Conservation (phyloP, 2,113 vertebrate genomes). For the Burhinus bistriatus region DNA sequence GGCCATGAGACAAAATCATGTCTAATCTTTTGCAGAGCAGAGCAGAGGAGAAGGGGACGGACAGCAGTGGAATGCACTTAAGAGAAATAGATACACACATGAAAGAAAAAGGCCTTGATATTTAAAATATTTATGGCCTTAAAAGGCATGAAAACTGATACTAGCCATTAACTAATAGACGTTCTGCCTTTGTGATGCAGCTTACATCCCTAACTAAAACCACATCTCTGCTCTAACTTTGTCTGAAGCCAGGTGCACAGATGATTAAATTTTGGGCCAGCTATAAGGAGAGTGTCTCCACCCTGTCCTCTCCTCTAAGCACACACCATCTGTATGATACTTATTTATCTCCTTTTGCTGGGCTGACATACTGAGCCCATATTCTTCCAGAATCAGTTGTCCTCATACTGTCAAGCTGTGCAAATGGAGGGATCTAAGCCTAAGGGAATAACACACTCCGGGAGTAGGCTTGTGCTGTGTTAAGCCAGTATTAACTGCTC, state of each 20-base stretch:
- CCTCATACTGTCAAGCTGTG: neutral
- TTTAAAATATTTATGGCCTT: constrained; percentile 89
- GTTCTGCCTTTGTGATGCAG: constrained; percentile 83
- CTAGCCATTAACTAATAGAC: constrained; percentile 82
- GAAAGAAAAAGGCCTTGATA: constrained; percentile 85
- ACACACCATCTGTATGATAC: constrained; percentile 31
- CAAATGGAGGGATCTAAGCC: neutral
- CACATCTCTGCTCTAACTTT: constrained; percentile 81
- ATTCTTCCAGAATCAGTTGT: constrained; percentile 22
- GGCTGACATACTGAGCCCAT: constrained; percentile 24
- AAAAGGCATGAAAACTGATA: constrained; percentile 95
- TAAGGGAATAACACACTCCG: neutral
- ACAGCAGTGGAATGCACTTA: constrained; percentile 78
- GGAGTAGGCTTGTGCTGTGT: neutral
- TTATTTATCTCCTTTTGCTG: constrained; percentile 6
- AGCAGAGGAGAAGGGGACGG: constrained; percentile 66
- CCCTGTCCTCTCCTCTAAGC: constrained; percentile 34
- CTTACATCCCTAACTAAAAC: constrained; percentile 91
- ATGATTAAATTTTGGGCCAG: constrained; percentile 76
- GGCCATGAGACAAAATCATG: constrained; percentile 56
- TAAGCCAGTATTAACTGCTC: neutral
- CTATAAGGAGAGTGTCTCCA: constrained; percentile 24
- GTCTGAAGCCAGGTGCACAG: constrained; percentile 80
- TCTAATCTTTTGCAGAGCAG: constrained; percentile 67
- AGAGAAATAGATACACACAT: constrained; percentile 80